Base-by-base conservation (phyloP, 2,888 invertebrate species). In the Drosophila neonasuta region DNA sequence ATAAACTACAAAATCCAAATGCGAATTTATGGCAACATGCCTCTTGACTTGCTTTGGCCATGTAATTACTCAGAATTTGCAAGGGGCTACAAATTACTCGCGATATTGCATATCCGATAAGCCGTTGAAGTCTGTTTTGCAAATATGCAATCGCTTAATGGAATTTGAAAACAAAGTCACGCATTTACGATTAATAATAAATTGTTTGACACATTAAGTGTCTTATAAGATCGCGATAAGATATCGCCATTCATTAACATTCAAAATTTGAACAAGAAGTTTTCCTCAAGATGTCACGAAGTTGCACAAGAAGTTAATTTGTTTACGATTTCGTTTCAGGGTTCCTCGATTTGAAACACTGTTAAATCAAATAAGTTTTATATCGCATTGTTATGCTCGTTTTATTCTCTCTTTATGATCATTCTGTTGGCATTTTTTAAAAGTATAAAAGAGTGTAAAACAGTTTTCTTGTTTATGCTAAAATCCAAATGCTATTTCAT, bases 21-120 rank as follows among this genome's bases (percentile, higher is more conserved):
- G 54, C 57, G 58, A 68, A 79, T 68, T 66, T 68, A 81, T 85
- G 77, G 56, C 71, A 63, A 49, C 57, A 39, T 46, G 57, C 24
- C 24, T 24, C 24, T 32, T 32, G 10, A 32, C 32, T 32, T 32
- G 32, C 15, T 39, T 30, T 42, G 58, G 52, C 73, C 48, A 55
- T 49, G 67, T 76, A 80, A 80, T 80, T 85, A 85, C 86, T 80
- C 75, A 80, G 80, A 85, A 80, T 77, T 46, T 58, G 70, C 61
- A 60, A 68, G 63, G 61, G 55, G 74, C 64, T 67, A 80, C 80
- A 83, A 80, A 80, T 71, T 82, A 77, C 74, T 34, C 55, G 80
- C 55, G 80, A 68, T 74, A 79, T 76, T 50, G 61, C 65, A 68
- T 77, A 77, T 70, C 68, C 73, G 80, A 80, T 85, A 85, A 82